Base-by-base conservation (phyloP, 2,797 vertebrate species). In the Intellagama lesueurii region DNA sequence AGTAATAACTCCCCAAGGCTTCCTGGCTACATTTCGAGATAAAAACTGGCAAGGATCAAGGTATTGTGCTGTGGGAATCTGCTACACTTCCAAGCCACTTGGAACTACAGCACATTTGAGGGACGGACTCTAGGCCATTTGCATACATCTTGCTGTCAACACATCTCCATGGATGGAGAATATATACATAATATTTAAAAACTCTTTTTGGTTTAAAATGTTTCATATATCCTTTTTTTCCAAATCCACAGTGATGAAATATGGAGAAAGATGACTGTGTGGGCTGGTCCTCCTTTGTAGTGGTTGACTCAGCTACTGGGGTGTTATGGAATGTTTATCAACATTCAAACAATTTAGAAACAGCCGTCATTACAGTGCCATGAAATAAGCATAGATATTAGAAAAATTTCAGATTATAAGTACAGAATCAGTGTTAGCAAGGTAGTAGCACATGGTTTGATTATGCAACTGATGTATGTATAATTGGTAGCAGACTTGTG, bases 1-100 rank as follows among this genome's bases (percentile, higher is more conserved):
- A 85, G 66, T 90, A 87, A 73, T 49, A 84, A 81, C 81, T 87
- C 81, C 70, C 66, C 52, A 73, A n/a, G 26, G 16, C 68, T 85
- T 81, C 76, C 86, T 88, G 86, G 32, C 64, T 70, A 68, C 85
- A 78, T 78, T 87, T 87, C 52, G 72, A 47, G 14, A 60, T 26
- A 35, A 77, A 81, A 64, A 64, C 77, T 89, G 83, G 83, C 83
- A 85, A 60, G 26, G 12, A 12, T 44, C 66, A 72, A n/a, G 47
- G 17, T 44, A 84, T 85, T 80, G 52, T 79, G 76, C 68, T 72
- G 28, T 85, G 19, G 49, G 35, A 85, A 85, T 12, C 77, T 80
- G 35, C 52, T 72, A 12, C 35, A 17, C 12, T 35, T 83, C 69
- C 35, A 83, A 69, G 47, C n/a, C 24, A 69, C 44, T 69, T 77